Base-by-base conservation (phyloP, 1,140 invertebrate species). In the Drosophila nigromelanica region DNA sequence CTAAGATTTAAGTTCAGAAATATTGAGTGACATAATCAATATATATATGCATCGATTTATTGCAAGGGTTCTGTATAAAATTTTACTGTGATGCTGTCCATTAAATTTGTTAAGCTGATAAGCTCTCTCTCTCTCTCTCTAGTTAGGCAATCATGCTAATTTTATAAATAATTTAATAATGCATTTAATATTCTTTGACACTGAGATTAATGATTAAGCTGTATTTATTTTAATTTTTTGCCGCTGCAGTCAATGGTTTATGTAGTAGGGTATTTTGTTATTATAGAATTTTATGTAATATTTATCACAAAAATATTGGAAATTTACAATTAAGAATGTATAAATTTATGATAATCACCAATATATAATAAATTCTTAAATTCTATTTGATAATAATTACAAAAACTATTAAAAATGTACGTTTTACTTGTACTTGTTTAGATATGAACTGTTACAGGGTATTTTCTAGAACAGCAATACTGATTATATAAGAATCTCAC, bases 151-250 rank as follows among this genome's bases (percentile, higher is more conserved):
- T 58, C 40, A 56, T 35, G 14, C 60, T 64, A 64, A 71, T 58
- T 58, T 64, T 56, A 51, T 21, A 51, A 47, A 64, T 50, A 51
- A 71, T 56, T 71, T 40, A 52, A 71, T 45, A 43, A 37, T 33
- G 42, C 24, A 43, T 43, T 58, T 15, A 58, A 12, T 33, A 12
- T 37, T 52, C 12, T 48, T 48, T 18, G 15, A 14, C 0, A 10
- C 24, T 33, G 6, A 24, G 37, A 42, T 55, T 58, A 33, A 45
- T 58, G 40, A 18, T 12, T 42, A 24, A 33, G 15, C 14, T n/a
- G 24, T 21, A 24, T 50, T 30, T 15, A 11, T 50, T 30, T 30
- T 30, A 14, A 14, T 50, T 30, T 24, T 4, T 47, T 12, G 11
- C 45, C 18, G 3, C 43, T 45, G 39, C n/a, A 40, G n/a, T 1